Evolutionary conservation across 2,888 invertebrate genomes (phyloP), one percentile per base, ranked within the genome.

Genomic region (Apocheima hispidaria): DNA sequence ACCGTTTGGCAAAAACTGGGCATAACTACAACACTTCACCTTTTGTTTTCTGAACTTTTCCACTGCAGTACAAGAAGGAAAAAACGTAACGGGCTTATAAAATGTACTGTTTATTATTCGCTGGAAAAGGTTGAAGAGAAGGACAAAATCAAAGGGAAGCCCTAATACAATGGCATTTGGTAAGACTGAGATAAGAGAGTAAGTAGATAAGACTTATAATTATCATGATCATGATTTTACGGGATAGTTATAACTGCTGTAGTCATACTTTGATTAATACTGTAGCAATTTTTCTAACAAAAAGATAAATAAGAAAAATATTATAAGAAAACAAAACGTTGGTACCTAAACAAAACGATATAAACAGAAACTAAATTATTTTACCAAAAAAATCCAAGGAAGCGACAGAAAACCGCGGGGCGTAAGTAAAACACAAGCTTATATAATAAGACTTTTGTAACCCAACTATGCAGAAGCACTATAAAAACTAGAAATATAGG

Each of bases 1-100:
- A 84, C 77, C 83, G 86, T 79, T 83, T 75, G 73, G 79, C 81
- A 82, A 86, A 84, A 83, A 77, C 72, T 69, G 68, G 7, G 20
- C 10, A 12, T 70, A 66, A 70, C 78, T 26, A 14, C 33, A 38
- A 43, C 46, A 51, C 21, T 36, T 75, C 69, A 62, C 74, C 73
- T 73, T 71, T 71, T 73, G 68, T 48, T 30, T 46, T 49, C 16
- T 23, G 16, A 49, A 33, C 40, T 49, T 49, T 55, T 51, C 30
- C 30, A 58, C 35, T 36, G 36, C 7, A n/a, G n/a, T n/a, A n/a
- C n/a, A 38, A 38, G 14, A 18, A 20, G 40, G 4, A 20, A 18
- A 40, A 40, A 40, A 9, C 1, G 40, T 10, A 18, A 40, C 20
- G 12, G 16, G 16, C 36, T 4, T 12, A 21, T 20, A 20, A 20